These are phyloP conservation scores for Tigriopus japonicus DNA, from an alignment of 1,140 invertebrate genomes.

Conservation along the genomic window DNA sequence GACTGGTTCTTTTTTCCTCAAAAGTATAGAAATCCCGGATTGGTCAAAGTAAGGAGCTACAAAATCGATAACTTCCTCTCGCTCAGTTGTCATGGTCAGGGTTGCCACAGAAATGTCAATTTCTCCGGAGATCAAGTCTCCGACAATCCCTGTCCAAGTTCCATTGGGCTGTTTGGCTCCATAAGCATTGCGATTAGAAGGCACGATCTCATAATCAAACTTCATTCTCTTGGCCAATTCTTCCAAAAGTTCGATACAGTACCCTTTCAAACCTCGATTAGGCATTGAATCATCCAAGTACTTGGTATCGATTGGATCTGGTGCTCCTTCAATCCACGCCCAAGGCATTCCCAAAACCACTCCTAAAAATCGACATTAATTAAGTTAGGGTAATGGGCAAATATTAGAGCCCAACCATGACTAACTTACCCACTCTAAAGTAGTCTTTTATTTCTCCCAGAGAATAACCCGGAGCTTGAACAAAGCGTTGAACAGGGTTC, in stretches of 20 bases:
- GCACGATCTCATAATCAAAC: conserved; percentile 69
- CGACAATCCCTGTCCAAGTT: conserved; percentile 74
- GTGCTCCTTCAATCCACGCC: not conserved
- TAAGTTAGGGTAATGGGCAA: too few species aligned
- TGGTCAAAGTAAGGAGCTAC: conserved; percentile 77
- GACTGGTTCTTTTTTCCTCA: conserved; percentile 56
- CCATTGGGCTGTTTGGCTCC: conserved; percentile 48
- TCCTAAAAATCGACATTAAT: too few species aligned
- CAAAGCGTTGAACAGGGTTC: not conserved
- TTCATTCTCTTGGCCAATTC: conserved; percentile 52
- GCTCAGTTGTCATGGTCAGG: conserved; percentile 74
- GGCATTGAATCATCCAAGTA: not conserved
- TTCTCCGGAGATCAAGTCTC: conserved; percentile 56
- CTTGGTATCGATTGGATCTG: not conserved
- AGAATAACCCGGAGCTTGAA: not conserved
- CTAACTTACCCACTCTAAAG: not conserved
- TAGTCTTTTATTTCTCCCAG: not conserved
- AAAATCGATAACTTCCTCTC: conserved; percentile 82
- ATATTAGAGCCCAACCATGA: too few species aligned
- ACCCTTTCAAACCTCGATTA: conserved; percentile 40
- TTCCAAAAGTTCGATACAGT: conserved; percentile 71
- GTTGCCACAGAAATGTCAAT: conserved; percentile 32
- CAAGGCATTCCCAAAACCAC: conserved; percentile 11
- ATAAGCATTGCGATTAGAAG: conserved; percentile 44
- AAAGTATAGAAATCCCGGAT: conserved; percentile 63